These are phyloP conservation scores for Nephrocerus scutellatus DNA, from an alignment of 2,888 invertebrate genomes.

Conservation along the genomic window DNA sequence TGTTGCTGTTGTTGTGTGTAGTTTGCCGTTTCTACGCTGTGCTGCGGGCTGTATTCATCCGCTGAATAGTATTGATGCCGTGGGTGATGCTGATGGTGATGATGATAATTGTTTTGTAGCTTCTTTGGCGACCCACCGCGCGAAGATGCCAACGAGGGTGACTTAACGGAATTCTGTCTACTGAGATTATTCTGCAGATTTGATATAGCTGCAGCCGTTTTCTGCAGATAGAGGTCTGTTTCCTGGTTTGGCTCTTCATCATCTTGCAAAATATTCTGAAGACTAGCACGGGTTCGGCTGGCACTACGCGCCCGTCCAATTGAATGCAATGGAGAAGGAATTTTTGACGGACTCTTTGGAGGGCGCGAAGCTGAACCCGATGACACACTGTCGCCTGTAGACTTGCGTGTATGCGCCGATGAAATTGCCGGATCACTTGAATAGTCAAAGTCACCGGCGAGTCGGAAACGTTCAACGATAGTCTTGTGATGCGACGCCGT, in stretches of 20 bases:
- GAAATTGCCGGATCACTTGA: conserved; percentile 43
- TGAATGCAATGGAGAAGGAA: conserved; percentile 70
- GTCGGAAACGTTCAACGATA: conserved; percentile 39
- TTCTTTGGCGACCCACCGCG: conserved; percentile 15
- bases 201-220: conserved; percentile 48
- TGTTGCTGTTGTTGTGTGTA: conserved; percentile 23
- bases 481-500: conserved; percentile 30
- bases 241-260: conserved; percentile 24
- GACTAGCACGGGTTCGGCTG: conserved; percentile 44
- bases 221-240: conserved; percentile 51
- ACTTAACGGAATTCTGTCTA: conserved; percentile 43
- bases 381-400: conserved; percentile 10
- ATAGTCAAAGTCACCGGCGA: conserved; percentile 43
- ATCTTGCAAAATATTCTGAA: conserved; percentile 30
- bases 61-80: conserved; percentile 31
- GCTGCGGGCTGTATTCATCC: conserved; percentile 41
- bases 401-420: no score
- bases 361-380: no score
- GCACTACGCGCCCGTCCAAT: conserved; percentile 50
- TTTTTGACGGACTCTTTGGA: conserved; percentile 59
- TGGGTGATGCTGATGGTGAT: conserved; percentile 25
- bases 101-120: no score
- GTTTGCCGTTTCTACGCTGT: conserved; percentile 29
- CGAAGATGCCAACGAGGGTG: conserved; percentile 33
- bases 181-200: conserved; percentile 41